Evolutionary conservation across 2,113 vertebrate species (phyloP), one percentile per base, ranked within the genome.

Genomic region (Zapus hudsonius): DNA sequence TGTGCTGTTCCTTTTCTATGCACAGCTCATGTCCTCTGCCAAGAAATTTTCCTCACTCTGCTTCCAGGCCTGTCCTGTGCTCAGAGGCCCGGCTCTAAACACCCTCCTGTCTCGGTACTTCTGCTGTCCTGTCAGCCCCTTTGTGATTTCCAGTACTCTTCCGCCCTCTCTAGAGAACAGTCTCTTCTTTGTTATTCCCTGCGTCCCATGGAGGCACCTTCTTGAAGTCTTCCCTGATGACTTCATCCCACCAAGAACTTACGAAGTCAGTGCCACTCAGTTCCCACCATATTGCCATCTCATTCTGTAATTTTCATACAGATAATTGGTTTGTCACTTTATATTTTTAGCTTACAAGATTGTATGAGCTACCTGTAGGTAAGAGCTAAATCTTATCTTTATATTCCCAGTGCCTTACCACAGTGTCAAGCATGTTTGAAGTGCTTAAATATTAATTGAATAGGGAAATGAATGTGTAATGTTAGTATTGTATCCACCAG

Each of bases 331-430:
- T 90, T 70, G 70, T 95, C 72, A 83, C 64, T 93, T 94, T 67
- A 79, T 92, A 80, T 78, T 95, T 93, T 90, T 92, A 90, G 61
- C 87, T 89, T 89, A 87, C 11, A 92, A 82, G 69, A 94, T 42
- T 83, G 22, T 89, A 40, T 94, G 87, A 90, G 66, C 80, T 84
- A 84, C 44, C 25, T 79, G n/a, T 94, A 92, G 59, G 55, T 89
- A 67, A 91, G 85, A 95, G 44, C 67, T 94, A 87, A 88, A 74
- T 75, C 80, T 84, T 70, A 87, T 88, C 82, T 94, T 74, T 72
- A 9, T 92, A 84, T 87, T 76, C 52, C 40, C 44, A 75, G 42
- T 93, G 64, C 82, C 69, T 89, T 94, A 70, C 33, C 40, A 75
- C 64, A 90, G 7, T 64, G 7, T 81, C 69, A 86, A 2, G 19